These are phyloP conservation scores for Zoanthus solanderi DNA, from an alignment of 92 coral and sea anemone species.

Conservation along the genomic window DNA sequence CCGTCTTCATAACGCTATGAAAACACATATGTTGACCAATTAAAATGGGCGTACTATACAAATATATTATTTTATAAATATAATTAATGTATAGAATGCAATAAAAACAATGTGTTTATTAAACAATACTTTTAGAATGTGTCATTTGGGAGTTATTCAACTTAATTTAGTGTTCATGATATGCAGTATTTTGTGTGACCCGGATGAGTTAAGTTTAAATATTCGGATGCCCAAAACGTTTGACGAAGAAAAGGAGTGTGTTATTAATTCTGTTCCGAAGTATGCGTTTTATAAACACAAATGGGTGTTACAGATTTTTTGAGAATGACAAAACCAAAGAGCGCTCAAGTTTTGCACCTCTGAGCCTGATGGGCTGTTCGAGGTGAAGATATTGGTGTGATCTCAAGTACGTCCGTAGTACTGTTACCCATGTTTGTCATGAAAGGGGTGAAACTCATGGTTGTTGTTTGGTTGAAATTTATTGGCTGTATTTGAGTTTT, in stretches of 20 bases:
- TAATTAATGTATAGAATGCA: no score
- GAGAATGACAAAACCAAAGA: background rate
- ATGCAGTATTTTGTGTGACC: background rate
- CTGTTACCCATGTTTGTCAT: slow-evolving; percentile 34
- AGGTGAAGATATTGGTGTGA: background rate
- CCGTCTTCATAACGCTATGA: no score
- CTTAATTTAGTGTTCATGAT: background rate
- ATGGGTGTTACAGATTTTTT: background rate
- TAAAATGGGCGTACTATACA: no score
- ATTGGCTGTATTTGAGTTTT: slow-evolving; percentile 37
- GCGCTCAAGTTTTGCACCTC: background rate
- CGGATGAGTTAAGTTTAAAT: no score
- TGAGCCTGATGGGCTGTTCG: background rate
- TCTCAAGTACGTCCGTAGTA: background rate
- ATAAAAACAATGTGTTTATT: no score
- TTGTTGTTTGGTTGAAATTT: slow-evolving; percentile 38
- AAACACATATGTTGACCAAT: no score
- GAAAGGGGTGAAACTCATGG: slow-evolving; percentile 22
- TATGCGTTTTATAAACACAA: background rate
- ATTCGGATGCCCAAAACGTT: no score
- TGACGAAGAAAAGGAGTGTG: no score
- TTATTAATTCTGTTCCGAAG: no score
- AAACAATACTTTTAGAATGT: background rate
- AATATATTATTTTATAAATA: no score
- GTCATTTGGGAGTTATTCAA: background rate